A percentile compares a stretch with the other conserved stretches of the same genome.
Evolutionary conservation across 2,888 invertebrate genomes (phyloP).

Genomic region (Taphrorychus bicolor): DNA sequence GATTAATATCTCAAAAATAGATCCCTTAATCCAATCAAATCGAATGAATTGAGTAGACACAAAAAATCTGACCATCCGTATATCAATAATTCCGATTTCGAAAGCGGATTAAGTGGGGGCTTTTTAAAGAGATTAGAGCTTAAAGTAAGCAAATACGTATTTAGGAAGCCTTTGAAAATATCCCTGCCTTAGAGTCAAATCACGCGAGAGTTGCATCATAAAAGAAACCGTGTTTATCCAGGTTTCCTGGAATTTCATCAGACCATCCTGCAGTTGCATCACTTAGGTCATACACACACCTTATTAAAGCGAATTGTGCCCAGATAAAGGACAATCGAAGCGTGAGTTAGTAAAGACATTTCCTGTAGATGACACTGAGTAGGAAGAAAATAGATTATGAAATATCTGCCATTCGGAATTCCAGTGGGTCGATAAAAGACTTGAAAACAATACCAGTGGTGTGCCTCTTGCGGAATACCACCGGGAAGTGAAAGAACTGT

Average conservation of each 20-base stretch:
- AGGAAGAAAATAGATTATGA: conserved; percentile 39
- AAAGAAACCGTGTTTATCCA: neutral
- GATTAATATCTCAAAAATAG: neutral
- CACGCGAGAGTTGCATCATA: neutral
- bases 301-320: conserved; percentile 3
- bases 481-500: neutral
- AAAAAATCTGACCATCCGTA: conserved; percentile 2
- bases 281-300: neutral
- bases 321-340: conserved; percentile 34
- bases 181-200: neutral
- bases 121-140: conserved; percentile 5
- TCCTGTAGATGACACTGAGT: conserved; percentile 40
- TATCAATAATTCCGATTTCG: conserved; percentile 8
- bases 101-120: conserved; percentile 5
- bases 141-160: conserved; percentile 4
- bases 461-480: neutral
- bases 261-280: neutral
- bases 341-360: conserved; percentile 26
- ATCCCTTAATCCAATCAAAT: conserved; percentile 11
- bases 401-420: conserved; percentile 35
- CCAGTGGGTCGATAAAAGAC: conserved; percentile 36
- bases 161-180: conserved; percentile 4
- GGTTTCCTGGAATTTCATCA: neutral
- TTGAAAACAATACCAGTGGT: conserved; percentile 26
- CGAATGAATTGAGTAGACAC: neutral